Evolutionary conservation across 2,888 invertebrate genomes (phyloP).

Genomic region (Melieria picta): DNA sequence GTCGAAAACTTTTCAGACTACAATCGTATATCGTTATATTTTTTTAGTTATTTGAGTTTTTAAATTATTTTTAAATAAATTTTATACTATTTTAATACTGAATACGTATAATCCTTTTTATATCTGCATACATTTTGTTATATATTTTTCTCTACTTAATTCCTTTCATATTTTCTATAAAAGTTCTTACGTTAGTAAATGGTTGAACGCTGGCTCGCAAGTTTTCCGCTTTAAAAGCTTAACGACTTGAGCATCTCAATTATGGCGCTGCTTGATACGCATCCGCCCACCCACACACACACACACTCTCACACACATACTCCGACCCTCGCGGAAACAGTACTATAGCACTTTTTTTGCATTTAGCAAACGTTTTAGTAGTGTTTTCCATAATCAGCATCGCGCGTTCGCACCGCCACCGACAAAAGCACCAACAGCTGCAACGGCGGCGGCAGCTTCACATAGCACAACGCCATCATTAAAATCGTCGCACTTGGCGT

Average conservation of each 20-base stretch:
- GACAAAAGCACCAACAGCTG: neutral
- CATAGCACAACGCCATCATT: neutral
- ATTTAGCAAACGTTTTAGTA: neutral
- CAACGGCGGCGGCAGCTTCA: conserved; percentile 9
- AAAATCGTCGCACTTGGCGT: neutral
- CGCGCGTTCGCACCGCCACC: neutral
- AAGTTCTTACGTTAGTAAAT: too few relatives aligned
- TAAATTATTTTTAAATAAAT: too few relatives aligned
- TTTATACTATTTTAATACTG: too few relatives aligned
- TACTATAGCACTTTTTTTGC: neutral
- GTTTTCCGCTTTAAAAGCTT: conserved; percentile 27
- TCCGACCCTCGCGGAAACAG: neutral
- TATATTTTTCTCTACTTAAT: too few relatives aligned
- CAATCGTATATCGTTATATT: too few relatives aligned
- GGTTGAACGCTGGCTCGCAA: too few relatives aligned
- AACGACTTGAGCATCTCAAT: conserved; percentile 32
- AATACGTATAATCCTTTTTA: too few relatives aligned
- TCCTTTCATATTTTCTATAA: too few relatives aligned
- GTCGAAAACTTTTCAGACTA: too few relatives aligned
- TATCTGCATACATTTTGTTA: too few relatives aligned
- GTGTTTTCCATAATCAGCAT: conserved; percentile 5
- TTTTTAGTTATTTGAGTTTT: too few relatives aligned
- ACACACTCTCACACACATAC: neutral
- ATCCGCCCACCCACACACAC: neutral
- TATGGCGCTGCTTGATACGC: conserved; percentile 19